phyloP scores from a whole-genome alignment of 1,140 invertebrate species.

The Drosophila sucinea region DNA sequence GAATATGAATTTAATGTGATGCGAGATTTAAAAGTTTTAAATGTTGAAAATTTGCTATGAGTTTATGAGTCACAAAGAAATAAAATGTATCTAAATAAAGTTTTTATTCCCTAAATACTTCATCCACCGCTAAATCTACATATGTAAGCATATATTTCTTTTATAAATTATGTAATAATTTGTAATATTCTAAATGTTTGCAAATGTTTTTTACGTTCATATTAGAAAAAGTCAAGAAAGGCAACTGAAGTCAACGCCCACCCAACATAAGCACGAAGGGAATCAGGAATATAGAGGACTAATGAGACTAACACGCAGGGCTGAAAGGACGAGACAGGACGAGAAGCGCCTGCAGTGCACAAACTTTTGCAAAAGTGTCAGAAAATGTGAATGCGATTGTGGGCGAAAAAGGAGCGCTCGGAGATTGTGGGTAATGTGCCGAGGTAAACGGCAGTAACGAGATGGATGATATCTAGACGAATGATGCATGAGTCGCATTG shows the following conservation, averaged over 20 bases:
- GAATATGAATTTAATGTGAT: too few relatives aligned
- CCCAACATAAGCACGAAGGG: conserved; percentile 37
- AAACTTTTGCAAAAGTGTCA: conserved; percentile 68
- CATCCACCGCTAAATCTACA: too few relatives aligned
- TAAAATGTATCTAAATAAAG: too few relatives aligned
- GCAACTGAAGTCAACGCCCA: conserved; percentile 53
- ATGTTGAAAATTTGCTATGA: too few relatives aligned
- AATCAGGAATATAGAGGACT: conserved; percentile 33
- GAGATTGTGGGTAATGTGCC: conserved; percentile 64
- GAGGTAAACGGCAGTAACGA: conserved; percentile 71
- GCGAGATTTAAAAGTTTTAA: too few relatives aligned
- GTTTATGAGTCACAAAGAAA: too few relatives aligned
- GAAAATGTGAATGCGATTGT: conserved; percentile 62
- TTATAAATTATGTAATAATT: background rate
- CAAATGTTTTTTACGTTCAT: background rate
- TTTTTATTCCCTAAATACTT: too few relatives aligned
- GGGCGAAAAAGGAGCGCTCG: background rate
- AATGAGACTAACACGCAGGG: conserved; percentile 54
- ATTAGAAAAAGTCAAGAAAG: conserved; percentile 4
- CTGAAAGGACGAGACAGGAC: conserved; percentile 14
- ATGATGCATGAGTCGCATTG: conserved; percentile 79
- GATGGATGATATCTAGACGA: conserved; percentile 80
- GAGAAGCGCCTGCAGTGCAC: conserved; percentile 60
- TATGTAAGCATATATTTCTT: background rate
- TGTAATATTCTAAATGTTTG: background rate